phyloP scores from a whole-genome alignment of 2,113 vertebrate genomes.

The Nibea albiflora region DNA sequence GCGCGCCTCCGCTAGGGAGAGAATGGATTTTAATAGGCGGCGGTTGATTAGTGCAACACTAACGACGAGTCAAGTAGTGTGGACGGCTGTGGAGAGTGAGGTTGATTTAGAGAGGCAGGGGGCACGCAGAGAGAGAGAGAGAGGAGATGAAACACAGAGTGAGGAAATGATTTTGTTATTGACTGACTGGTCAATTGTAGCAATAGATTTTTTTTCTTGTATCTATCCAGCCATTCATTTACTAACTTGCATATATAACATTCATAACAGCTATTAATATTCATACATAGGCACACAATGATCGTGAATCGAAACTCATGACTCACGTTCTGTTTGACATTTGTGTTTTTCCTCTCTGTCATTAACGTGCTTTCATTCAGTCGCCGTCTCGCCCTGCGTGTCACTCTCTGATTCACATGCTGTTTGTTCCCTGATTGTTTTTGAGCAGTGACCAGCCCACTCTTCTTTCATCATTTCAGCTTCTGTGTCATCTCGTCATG shows the following conservation, averaged over 20 bases:
- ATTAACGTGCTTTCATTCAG: slow-evolving; percentile 23
- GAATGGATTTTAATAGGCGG: slow-evolving; percentile 64
- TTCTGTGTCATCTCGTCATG: not conserved
- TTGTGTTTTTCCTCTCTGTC: slow-evolving; percentile 25
- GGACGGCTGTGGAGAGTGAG: slow-evolving; percentile 35
- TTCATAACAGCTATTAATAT: slow-evolving; percentile 1
- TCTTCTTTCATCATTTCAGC: slow-evolving; percentile 1
- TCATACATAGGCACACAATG: not conserved
- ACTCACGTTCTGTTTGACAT: slow-evolving; percentile 39
- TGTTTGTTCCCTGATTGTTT: slow-evolving; percentile 37
- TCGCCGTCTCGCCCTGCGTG: slow-evolving; percentile 19
- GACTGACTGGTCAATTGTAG: not conserved
- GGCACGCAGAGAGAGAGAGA: not conserved
- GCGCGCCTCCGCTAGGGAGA: slow-evolving; percentile 4
- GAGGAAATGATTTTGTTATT: slow-evolving; percentile 2
- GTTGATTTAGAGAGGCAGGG: slow-evolving; percentile 38
- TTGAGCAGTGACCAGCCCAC: slow-evolving; percentile 8
- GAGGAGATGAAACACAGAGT: slow-evolving; percentile 2
- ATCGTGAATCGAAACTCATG: not conserved
- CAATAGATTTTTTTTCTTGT: not conserved
- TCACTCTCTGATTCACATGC: slow-evolving; percentile 31
- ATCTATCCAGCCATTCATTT: not conserved
- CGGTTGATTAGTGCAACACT: slow-evolving; percentile 67
- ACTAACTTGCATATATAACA: not conserved
- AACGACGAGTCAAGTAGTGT: slow-evolving; percentile 53